Conservation (phyloP, 2,888 invertebrate genomes). For the Ethmia dodecea region DNA sequence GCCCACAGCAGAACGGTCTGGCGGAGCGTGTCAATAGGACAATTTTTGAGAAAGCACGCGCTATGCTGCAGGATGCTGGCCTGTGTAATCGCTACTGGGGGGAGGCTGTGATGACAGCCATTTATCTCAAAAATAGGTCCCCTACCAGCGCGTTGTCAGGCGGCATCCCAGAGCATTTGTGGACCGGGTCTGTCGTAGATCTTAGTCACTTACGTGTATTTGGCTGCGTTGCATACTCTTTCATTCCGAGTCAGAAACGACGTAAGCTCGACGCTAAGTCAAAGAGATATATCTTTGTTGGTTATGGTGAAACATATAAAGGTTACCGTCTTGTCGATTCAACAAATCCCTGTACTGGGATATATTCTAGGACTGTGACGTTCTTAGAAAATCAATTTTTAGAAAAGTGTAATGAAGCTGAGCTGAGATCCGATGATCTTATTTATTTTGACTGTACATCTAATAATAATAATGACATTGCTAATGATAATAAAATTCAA, state of each 20-base stretch:
- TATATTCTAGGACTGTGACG: conserved; percentile 5
- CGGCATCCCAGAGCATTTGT: conserved; percentile 11
- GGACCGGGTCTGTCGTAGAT: conserved; percentile 8
- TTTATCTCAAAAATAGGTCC: conserved; percentile 7
- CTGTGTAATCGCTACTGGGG: conserved; percentile 8
- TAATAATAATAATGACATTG: neutral
- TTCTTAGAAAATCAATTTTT: conserved; percentile 9
- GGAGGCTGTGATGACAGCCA: conserved; percentile 9
- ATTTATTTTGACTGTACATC: neutral
- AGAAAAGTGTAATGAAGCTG: neutral
- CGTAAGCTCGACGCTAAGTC: conserved; percentile 7
- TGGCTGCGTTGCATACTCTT: conserved; percentile 9
- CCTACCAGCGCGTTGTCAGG: conserved; percentile 12
- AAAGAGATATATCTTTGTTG: conserved; percentile 7
- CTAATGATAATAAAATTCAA: conserved; percentile 5
- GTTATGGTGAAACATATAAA: conserved; percentile 11
- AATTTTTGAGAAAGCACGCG: conserved; percentile 9
- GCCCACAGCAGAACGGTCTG: conserved; percentile 10
- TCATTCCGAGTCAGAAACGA: conserved; percentile 3
- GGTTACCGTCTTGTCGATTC: conserved; percentile 8
- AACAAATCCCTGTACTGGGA: conserved; percentile 4
- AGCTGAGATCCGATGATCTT: neutral
- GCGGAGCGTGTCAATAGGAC: conserved; percentile 8
- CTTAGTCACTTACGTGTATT: conserved; percentile 11
- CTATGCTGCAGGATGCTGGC: conserved; percentile 6